Percentiles rank a stretch among this genome's conserved stretches.
Evolutionary conservation across 2,888 invertebrate species (phyloP).

Genomic region (Zeuzera pyrina): DNA sequence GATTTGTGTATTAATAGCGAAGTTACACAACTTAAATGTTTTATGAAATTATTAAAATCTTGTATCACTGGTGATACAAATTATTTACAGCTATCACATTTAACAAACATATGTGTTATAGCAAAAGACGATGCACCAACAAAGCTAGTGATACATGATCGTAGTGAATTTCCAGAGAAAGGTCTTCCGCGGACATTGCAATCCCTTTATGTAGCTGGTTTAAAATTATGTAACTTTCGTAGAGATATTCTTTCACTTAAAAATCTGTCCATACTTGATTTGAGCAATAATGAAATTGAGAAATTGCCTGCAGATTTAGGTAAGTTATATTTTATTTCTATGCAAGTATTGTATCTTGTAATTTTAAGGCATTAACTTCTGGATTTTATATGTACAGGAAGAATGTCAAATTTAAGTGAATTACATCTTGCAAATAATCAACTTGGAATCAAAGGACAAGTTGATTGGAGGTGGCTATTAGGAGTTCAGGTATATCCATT

Average conservation of each 20-base stretch:
- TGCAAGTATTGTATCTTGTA: constrained; percentile 1
- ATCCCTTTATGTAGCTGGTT: constrained; percentile 72
- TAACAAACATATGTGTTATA: constrained; percentile 56
- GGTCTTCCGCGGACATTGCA: constrained; percentile 82
- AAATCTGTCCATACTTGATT: constrained; percentile 77
- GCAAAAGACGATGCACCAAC: constrained; percentile 51
- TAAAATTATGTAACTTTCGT: constrained; percentile 77
- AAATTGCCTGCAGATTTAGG: constrained; percentile 81
- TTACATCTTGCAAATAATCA: constrained; percentile 77
- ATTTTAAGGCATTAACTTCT: constrained; percentile 3
- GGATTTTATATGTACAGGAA: constrained; percentile 31
- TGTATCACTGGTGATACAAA: constrained; percentile 75
- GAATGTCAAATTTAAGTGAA: constrained; percentile 73
- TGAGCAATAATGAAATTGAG: constrained; percentile 80
- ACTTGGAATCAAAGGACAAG: constrained; percentile 63
- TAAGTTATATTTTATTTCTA: constrained; percentile 21
- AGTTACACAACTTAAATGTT: constrained; percentile 78
- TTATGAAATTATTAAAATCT: constrained; percentile 77
- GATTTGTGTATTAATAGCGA: constrained; percentile 84
- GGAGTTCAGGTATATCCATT: constrained; percentile 55
- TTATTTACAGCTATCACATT: constrained; percentile 45
- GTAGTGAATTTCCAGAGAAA: constrained; percentile 79
- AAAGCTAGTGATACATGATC: constrained; percentile 74
- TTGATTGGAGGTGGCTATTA: constrained; percentile 80
- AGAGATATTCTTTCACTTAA: constrained; percentile 78